Percentiles rank a stretch among this genome's conserved stretches.
Evolutionary conservation across 2,888 invertebrate species (phyloP).

Genomic region (Drosophila subsilvestris): DNA sequence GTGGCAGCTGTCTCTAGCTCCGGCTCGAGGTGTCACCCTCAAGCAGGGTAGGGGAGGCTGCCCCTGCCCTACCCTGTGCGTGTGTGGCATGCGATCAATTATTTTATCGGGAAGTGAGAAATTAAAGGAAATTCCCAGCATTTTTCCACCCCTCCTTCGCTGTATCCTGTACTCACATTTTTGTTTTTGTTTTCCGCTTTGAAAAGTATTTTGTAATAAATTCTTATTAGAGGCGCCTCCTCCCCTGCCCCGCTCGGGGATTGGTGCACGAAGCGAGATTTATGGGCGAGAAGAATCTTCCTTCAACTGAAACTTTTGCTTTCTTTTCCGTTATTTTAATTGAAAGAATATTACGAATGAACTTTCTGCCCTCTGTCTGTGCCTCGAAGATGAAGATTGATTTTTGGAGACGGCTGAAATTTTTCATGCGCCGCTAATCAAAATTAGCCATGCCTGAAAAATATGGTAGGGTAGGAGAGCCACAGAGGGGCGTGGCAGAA

Average conservation of each 20-base stretch:
- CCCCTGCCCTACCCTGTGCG: conserved; percentile 22
- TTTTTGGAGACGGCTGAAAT: conserved; percentile 37
- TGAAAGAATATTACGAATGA: conserved; percentile 58
- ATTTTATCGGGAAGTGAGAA: conserved; percentile 36
- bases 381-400: conserved; percentile 69
- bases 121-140: conserved; percentile 42
- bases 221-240: conserved; percentile 66
- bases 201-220: conserved; percentile 52
- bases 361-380: background rate
- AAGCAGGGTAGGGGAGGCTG: background rate
- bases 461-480: background rate
- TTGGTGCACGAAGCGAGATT: conserved; percentile 24
- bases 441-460: conserved; percentile 58
- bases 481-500: background rate
- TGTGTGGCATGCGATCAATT: conserved; percentile 60
- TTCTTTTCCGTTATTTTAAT: conserved; percentile 52
- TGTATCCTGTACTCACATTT: conserved; percentile 14
- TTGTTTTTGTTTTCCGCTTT: conserved; percentile 25
- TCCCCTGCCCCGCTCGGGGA: conserved; percentile 2
- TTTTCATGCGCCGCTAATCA: conserved; percentile 62
- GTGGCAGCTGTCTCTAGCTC: conserved; percentile 29
- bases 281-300: conserved; percentile 10
- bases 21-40: conserved; percentile 30
- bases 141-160: conserved; percentile 8
- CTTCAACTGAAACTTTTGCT: conserved; percentile 1